These are phyloP conservation scores for Prunella himalayana DNA, from an alignment of 2,113 vertebrate genomes.

Conservation along the genomic window DNA sequence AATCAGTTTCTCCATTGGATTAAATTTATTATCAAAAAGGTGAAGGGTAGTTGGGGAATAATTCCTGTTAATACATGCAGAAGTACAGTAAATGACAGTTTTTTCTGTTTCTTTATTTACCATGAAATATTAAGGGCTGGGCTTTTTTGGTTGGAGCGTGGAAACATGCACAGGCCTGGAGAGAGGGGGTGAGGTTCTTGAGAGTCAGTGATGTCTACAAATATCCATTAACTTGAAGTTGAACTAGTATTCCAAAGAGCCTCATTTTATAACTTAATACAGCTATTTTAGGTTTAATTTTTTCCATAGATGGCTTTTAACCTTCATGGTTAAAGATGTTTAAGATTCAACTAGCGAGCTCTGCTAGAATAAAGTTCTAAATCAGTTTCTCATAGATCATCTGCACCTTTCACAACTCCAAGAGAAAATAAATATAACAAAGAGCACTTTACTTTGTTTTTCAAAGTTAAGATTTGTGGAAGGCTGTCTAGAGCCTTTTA, in stretches of 20 bases:
- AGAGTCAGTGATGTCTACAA: background rate
- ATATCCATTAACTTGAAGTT: background rate
- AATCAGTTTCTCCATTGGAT: background rate
- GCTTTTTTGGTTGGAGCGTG: fast-evolving
- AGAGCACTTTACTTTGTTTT: background rate
- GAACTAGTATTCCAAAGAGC: background rate
- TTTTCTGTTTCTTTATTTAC: background rate
- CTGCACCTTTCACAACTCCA: background rate
- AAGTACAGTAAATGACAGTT: background rate
- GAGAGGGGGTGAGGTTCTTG: background rate
- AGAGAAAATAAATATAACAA: background rate
- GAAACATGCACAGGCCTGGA: background rate
- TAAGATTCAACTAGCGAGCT: background rate
- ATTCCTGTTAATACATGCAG: background rate
- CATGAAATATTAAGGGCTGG: background rate
- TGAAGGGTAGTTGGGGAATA: background rate
- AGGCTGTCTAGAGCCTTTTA: background rate
- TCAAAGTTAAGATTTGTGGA: background rate
- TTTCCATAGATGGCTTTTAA: background rate
- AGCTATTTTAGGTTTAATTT: background rate
- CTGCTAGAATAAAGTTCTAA: background rate
- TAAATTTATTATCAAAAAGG: background rate
- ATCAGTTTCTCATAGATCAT: background rate
- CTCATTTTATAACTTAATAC: background rate
- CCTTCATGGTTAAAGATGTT: background rate